A percentile compares a stretch with the other conserved stretches of the same genome.
Conservation (phyloP, 2,113 vertebrate genomes). For the Telmatochromis bifrenatus region DNA sequence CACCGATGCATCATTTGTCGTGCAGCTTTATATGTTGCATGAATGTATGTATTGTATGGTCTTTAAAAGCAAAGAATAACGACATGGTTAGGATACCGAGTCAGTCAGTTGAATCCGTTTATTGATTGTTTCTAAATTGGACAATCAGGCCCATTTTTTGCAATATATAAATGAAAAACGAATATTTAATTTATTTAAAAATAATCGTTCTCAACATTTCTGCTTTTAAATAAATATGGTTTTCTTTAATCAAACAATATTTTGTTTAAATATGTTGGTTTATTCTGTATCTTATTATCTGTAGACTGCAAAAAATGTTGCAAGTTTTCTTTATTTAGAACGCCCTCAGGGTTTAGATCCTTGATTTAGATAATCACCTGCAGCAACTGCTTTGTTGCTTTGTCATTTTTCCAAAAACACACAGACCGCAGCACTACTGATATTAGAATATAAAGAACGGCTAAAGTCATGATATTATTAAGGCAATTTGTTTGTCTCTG, state of each 20-base stretch:
- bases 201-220: neutral
- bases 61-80: neutral
- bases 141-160: neutral
- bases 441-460: neutral
- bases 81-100: accelerated
- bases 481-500: neutral
- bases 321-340: neutral
- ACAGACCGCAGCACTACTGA: neutral
- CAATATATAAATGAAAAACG: neutral
- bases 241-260: neutral
- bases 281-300: neutral
- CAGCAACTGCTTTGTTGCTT: neutral
- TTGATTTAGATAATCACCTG: neutral
- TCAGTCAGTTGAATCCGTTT: neutral
- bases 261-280: neutral
- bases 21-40: neutral
- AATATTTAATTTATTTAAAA: neutral
- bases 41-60: neutral
- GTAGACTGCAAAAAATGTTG: neutral
- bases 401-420: neutral
- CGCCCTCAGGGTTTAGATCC: neutral
- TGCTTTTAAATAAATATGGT: neutral
- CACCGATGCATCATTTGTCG: neutral
- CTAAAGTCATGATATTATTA: neutral
- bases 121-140: neutral